phyloP scores from a whole-genome alignment of 2,113 vertebrate genomes.

The Tychaedon coryphoeus region DNA sequence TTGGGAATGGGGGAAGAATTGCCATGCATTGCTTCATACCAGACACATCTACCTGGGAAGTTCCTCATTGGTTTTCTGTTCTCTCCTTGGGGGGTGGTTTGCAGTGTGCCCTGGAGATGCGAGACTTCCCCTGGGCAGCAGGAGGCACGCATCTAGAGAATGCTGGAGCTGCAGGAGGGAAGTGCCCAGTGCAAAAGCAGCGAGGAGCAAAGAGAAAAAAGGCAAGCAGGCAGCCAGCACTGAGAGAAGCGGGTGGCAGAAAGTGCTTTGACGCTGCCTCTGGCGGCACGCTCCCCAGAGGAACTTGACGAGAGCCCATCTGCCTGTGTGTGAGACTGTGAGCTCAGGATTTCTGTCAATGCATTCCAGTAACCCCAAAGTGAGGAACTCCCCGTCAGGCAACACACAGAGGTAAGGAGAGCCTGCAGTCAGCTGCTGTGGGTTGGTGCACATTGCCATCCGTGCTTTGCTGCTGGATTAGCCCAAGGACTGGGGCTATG shows the following conservation, averaged over 20 bases:
- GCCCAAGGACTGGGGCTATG: neutral
- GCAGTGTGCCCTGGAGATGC: constrained; percentile 86
- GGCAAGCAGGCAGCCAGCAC: constrained; percentile 73
- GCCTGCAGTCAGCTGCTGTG: neutral
- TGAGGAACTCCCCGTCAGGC: constrained; percentile 90
- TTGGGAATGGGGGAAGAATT: neutral
- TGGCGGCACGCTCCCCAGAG: constrained; percentile 70
- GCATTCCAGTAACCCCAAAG: constrained; percentile 94
- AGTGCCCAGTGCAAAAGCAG: constrained; percentile 81
- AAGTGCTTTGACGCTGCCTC: constrained; percentile 68
- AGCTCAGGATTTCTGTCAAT: constrained; percentile 90
- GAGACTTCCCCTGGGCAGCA: constrained; percentile 83
- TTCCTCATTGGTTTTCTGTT: constrained; percentile 18
- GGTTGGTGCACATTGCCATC: neutral
- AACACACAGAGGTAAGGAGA: constrained; percentile 85
- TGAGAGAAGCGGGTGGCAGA: constrained; percentile 67
- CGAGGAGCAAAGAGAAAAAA: constrained; percentile 84
- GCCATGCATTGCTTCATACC: neutral
- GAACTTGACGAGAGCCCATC: constrained; percentile 80
- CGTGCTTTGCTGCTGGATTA: neutral
- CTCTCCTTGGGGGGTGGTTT: neutral
- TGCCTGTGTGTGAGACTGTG: constrained; percentile 72
- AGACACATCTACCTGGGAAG: neutral
- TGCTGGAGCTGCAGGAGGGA: constrained; percentile 86
- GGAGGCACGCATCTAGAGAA: constrained; percentile 83